Percentiles rank a stretch among this genome's conserved stretches.
phyloP scores from a whole-genome alignment of 2,888 invertebrate genomes.

The Balanococcus diminutus region DNA sequence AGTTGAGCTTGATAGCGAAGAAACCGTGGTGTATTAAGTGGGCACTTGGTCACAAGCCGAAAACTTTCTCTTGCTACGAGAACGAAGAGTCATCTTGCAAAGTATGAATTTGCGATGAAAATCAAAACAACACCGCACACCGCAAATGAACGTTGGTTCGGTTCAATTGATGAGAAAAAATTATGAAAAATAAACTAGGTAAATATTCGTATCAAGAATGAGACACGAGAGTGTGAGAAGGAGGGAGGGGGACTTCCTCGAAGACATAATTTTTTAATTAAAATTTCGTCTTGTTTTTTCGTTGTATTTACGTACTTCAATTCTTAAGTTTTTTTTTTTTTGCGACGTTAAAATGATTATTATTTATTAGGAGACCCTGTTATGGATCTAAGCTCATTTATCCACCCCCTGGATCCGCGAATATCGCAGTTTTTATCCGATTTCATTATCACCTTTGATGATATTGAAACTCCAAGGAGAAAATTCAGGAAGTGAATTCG shows the following conservation, averaged over 20 bases:
- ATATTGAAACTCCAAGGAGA: background rate
- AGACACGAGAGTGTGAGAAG: background rate
- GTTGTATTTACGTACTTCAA: background rate
- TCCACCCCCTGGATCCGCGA: too few species aligned
- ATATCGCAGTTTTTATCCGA: background rate
- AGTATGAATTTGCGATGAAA: background rate
- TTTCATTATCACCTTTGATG: background rate
- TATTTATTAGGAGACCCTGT: background rate
- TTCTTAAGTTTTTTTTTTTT: background rate
- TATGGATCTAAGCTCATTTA: too few species aligned
- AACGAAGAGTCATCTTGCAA: too few species aligned
- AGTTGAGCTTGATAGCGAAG: slow-evolving; percentile 4
- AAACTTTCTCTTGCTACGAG: too few species aligned
- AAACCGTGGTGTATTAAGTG: too few species aligned
- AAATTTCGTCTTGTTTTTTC: slow-evolving; percentile 6
- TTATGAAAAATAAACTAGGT: background rate
- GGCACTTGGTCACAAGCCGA: too few species aligned
- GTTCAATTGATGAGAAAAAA: background rate
- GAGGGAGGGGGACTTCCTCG: background rate
- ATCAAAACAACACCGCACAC: background rate
- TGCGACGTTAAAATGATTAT: background rate
- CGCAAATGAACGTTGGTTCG: background rate
- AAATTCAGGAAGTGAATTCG: background rate
- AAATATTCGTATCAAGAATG: background rate
- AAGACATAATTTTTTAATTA: slow-evolving; percentile 8